These are phyloP conservation scores for Gallinago jamesoni DNA, from an alignment of 2,113 vertebrate species.

Conservation along the genomic window DNA sequence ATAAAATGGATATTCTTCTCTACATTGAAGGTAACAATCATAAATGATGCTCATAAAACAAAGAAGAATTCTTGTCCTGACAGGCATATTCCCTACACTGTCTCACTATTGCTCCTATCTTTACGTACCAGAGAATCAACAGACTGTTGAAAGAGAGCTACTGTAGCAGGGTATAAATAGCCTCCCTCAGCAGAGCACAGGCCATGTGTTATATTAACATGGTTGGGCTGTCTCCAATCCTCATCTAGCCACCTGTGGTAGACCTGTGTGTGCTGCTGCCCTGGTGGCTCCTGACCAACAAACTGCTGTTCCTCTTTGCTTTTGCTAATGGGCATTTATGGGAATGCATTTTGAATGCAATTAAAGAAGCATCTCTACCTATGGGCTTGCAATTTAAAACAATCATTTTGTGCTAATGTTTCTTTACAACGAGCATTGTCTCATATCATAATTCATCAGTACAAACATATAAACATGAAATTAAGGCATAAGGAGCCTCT, in stretches of 20 bases:
- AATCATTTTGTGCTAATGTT: neutral
- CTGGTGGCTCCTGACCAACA: neutral
- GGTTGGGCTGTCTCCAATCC: neutral
- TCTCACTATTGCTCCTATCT: neutral
- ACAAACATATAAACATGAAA: conserved; percentile 2
- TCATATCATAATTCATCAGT: neutral
- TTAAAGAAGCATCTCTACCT: neutral
- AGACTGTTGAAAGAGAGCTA: neutral
- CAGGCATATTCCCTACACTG: neutral
- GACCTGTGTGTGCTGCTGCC: neutral
- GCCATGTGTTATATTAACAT: neutral
- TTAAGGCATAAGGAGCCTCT: conserved; percentile 13
- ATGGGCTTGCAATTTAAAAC: neutral
- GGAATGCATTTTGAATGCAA: neutral
- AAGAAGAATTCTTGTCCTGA: neutral
- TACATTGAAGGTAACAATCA: neutral
- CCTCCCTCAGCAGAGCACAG: neutral
- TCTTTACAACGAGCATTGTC: neutral
- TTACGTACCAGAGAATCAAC: neutral
- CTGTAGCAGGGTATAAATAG: neutral
- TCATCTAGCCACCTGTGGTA: neutral
- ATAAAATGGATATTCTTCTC: neutral
- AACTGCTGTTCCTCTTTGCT: neutral
- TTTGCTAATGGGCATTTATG: neutral
- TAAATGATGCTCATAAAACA: conserved; percentile 19